Percentiles rank a stretch among this genome's conserved stretches.
These are phyloP conservation scores for Pandemis corylana DNA, from an alignment of 2,888 invertebrate genomes.

Conservation along the genomic window DNA sequence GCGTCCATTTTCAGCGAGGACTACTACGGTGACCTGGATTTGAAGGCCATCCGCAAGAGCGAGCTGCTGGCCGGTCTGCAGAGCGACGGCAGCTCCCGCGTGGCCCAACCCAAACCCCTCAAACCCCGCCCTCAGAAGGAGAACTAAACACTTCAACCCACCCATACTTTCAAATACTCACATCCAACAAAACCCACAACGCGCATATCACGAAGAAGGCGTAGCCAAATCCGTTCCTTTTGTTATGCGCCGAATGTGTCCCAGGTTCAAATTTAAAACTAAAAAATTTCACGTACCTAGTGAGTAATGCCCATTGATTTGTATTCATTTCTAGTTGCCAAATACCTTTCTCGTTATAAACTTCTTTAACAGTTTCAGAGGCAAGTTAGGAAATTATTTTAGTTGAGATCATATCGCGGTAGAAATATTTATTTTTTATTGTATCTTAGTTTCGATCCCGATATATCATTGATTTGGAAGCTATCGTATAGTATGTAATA, in stretches of 20 bases:
- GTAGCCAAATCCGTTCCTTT: slow-evolving; percentile 53
- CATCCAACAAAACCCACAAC: slow-evolving; percentile 61
- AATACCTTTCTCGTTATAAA: slow-evolving; percentile 76
- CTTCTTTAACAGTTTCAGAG: slow-evolving; percentile 73
- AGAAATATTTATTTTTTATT: slow-evolving; percentile 76
- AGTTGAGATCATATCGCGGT: slow-evolving; percentile 70
- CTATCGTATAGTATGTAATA: slow-evolving; percentile 52
- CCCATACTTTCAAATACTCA: slow-evolving; percentile 78
- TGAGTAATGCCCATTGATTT: slow-evolving; percentile 72
- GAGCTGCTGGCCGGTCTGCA: slow-evolving; percentile 93
- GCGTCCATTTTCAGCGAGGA: slow-evolving; percentile 93
- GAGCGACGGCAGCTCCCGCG: slow-evolving; percentile 82
- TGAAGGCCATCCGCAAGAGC: slow-evolving; percentile 97
- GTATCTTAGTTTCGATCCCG: slow-evolving; percentile 64
- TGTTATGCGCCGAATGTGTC: slow-evolving; percentile 67
- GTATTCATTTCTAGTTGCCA: slow-evolving; percentile 82
- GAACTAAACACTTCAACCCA: slow-evolving; percentile 69
- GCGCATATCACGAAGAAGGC: slow-evolving; percentile 61
- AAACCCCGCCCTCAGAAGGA: slow-evolving; percentile 86
- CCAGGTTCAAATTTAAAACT: slow-evolving; percentile 70
- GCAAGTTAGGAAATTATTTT: slow-evolving; percentile 71
- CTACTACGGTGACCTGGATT: slow-evolving; percentile 97
- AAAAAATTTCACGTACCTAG: slow-evolving; percentile 54
- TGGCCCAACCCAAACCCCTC: slow-evolving; percentile 75
- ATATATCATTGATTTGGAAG: slow-evolving; percentile 46